phyloP scores from a whole-genome alignment of 2,113 vertebrate genomes.

The Sterna hirundo region DNA sequence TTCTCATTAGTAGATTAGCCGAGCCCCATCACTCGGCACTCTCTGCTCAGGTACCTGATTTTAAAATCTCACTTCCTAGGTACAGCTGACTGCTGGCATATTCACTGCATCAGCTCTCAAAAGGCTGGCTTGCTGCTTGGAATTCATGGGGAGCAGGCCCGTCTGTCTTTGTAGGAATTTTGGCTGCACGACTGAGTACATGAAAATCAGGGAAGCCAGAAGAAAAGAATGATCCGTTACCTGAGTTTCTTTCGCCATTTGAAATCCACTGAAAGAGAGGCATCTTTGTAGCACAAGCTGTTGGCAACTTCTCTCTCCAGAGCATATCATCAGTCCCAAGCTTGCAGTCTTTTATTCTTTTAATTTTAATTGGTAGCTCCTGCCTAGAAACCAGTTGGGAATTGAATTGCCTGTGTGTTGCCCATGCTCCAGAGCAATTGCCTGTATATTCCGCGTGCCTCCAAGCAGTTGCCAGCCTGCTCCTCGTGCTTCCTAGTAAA shows the following conservation, averaged over 20 bases:
- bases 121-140: not conserved
- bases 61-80: conserved; percentile 3
- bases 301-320: conserved; percentile 57
- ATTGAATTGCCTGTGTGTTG: conserved; percentile 41
- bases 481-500: conserved; percentile 46
- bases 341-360: conserved; percentile 52
- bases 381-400: conserved; percentile 64
- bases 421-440: conserved; percentile 40
- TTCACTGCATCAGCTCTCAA: conserved; percentile 38
- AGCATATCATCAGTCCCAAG: conserved; percentile 44
- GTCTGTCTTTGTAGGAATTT: conserved; percentile 57
- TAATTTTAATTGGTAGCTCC: conserved; percentile 70
- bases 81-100: conserved; percentile 30
- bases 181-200: conserved; percentile 48
- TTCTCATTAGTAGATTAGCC: not conserved
- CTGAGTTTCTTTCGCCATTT: conserved; percentile 53
- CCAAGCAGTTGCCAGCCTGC: conserved; percentile 42
- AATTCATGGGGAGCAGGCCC: conserved; percentile 35
- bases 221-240: conserved; percentile 63
- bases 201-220: conserved; percentile 49
- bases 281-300: conserved; percentile 65
- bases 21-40: not conserved
- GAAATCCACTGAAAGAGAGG: conserved; percentile 54
- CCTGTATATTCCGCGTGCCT: conserved; percentile 21
- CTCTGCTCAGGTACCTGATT: not conserved